Evolutionary conservation across 2,113 vertebrate species (phyloP), one percentile per base, ranked within the genome.

Genomic region (Rhinichthys klamathensis): DNA sequence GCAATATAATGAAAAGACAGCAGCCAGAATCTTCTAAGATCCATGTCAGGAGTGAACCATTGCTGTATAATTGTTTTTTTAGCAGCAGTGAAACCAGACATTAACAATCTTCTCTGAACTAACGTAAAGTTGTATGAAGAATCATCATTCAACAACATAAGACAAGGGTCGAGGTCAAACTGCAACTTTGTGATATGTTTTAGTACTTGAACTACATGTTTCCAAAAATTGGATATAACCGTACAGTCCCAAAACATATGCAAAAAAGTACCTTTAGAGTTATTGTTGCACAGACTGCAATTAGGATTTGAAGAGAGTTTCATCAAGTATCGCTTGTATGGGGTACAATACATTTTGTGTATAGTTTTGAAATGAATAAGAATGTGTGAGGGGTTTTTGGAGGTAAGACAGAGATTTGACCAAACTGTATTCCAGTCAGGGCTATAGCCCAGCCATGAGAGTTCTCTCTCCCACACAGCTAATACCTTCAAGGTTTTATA

Each of bases 321-420:
- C 67, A 41, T 70, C 16, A 70, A 21, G 18, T 70, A 70, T 41
- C 2, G 16, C 32, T 70, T 70, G 23, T 70, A 23, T 70, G 32
- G 32, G 32, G 67, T 70, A 70, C 67, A 70, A 70, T 38, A 41
- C 67, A 70, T 70, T 70, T 70, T 38, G 32, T 69, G 67, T 69
- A 35, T 7, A 23, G 32, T 38, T 70, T 70, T 70, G 16, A 70
- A 70, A 41, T 70, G 6, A 23, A 41, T 70, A 70, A 38, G 32
- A 41, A 70, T 70, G 18, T 70, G 35, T 3, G 18, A 38, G 65
- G 67, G 32, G 7, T 21, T 70, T 70, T 70, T 23, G 67, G 30
- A 70, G 15, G 18, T 38, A 9, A 38, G 16, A 6, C 32, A 70
- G 18, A 70, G 16, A 23, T 70, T 70, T 21, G 0, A 38, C 32